phyloP scores from a whole-genome alignment of 2,113 vertebrate genomes.

The Salvelinus alpinus region DNA sequence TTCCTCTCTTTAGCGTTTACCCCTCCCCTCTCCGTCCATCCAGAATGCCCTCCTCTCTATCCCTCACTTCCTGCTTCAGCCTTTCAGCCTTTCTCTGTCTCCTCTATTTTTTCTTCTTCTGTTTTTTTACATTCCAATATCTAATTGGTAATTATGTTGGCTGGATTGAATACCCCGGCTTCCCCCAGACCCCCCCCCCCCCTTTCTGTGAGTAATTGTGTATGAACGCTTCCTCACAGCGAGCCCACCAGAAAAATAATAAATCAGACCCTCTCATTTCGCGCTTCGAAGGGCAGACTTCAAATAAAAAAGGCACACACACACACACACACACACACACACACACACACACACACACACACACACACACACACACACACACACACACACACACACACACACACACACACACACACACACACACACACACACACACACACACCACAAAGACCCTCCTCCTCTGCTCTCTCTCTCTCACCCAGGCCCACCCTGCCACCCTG shows the following conservation, averaged over 20 bases:
- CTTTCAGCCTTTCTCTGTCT: constrained; percentile 32
- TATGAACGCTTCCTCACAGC: constrained; percentile 79
- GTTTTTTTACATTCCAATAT: constrained; percentile 78
- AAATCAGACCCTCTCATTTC: constrained; percentile 85
- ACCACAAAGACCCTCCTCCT: constrained; percentile 10
- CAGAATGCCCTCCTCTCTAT: constrained; percentile 22
- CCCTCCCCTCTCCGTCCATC: constrained; percentile 1
- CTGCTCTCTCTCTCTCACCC: constrained; percentile 40
- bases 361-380: constrained; percentile 5
- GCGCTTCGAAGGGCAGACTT: constrained; percentile 82
- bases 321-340: constrained; percentile 17
- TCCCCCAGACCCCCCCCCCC: constrained; percentile 28
- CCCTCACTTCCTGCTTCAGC: constrained; percentile 18
- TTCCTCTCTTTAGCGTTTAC: constrained; percentile 41
- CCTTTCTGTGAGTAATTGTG: constrained; percentile 77
- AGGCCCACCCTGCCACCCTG: constrained; percentile 47
- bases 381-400: constrained; percentile 13
- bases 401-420: constrained; percentile 21
- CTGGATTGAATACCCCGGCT: constrained; percentile 73
- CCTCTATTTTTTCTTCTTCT: constrained; percentile 27
- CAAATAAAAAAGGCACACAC: constrained; percentile 66
- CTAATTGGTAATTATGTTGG: constrained; percentile 83
- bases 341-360: constrained; percentile 21
- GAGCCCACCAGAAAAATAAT: constrained; percentile 81
- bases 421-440: too few species aligned